Conservation (phyloP, 2,113 vertebrate species). For the Chamaetylas fuelleborni region DNA sequence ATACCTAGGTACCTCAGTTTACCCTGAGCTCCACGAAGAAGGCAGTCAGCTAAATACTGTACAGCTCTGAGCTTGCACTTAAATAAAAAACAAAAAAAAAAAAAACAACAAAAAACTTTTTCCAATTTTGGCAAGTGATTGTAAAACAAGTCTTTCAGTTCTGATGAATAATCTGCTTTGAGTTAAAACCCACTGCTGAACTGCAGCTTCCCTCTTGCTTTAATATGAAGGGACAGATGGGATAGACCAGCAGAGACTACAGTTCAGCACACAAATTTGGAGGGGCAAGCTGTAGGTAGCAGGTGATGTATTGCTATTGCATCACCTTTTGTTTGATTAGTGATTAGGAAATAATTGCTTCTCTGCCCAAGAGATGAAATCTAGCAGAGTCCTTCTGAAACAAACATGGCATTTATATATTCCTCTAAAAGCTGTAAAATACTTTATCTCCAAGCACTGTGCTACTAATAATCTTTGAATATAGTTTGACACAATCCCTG, state of each 20-base stretch:
- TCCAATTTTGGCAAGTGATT: neutral
- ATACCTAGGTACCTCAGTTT: neutral
- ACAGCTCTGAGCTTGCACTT: neutral
- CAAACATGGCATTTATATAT: neutral
- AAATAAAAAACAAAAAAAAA: neutral
- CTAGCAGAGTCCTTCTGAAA: neutral
- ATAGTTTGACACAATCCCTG: neutral
- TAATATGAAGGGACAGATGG: neutral
- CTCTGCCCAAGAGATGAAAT: neutral
- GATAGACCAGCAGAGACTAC: neutral
- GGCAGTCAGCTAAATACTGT: neutral
- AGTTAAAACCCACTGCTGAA: neutral
- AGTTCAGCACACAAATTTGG: neutral
- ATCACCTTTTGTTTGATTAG: conserved; percentile 4
- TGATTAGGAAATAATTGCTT: neutral
- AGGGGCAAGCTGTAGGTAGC: neutral
- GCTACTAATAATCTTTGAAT: neutral
- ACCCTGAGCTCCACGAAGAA: neutral
- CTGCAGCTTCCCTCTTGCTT: neutral
- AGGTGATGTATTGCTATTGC: neutral
- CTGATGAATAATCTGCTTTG: neutral
- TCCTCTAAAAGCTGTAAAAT: neutral
- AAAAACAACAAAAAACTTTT: neutral
- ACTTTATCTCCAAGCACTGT: neutral
- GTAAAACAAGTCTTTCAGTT: neutral